These are phyloP conservation scores for Nestor notabilis DNA, from an alignment of 2,113 vertebrate genomes.

Conservation along the genomic window DNA sequence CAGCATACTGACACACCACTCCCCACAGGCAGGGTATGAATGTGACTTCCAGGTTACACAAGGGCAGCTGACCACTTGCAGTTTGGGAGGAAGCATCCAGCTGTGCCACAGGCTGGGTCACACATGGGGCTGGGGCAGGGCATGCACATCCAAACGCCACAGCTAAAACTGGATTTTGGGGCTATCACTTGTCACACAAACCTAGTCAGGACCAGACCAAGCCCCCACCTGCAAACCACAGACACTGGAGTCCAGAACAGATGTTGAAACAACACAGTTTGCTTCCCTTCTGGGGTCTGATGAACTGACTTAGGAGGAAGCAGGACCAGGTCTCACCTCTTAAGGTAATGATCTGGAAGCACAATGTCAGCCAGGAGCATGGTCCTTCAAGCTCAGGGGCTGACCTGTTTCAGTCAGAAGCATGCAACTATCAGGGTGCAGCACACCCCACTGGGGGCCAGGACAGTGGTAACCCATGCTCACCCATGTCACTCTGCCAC, in stretches of 20 bases:
- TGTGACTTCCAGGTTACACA: not conserved
- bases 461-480: accelerated
- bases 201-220: accelerated
- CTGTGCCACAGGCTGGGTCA: accelerated
- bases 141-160: accelerated
- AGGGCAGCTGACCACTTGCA: not conserved
- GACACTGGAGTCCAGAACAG: accelerated
- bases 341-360: not conserved
- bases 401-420: not conserved
- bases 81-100: not conserved
- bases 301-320: not conserved
- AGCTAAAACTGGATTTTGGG: too few species aligned
- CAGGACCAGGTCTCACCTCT: not conserved
- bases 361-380: accelerated
- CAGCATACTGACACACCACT: accelerated
- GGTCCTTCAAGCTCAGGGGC: too few species aligned
- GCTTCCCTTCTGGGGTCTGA: not conserved
- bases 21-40: not conserved
- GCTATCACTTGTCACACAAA: not conserved
- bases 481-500: accelerated
- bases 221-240: not conserved
- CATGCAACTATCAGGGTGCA: too few species aligned
- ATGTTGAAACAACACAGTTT: accelerated
- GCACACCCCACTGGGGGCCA: too few species aligned
- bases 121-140: accelerated